These are phyloP conservation scores for Molossus alvarezi DNA, from an alignment of 2,797 vertebrate species.

Conservation along the genomic window DNA sequence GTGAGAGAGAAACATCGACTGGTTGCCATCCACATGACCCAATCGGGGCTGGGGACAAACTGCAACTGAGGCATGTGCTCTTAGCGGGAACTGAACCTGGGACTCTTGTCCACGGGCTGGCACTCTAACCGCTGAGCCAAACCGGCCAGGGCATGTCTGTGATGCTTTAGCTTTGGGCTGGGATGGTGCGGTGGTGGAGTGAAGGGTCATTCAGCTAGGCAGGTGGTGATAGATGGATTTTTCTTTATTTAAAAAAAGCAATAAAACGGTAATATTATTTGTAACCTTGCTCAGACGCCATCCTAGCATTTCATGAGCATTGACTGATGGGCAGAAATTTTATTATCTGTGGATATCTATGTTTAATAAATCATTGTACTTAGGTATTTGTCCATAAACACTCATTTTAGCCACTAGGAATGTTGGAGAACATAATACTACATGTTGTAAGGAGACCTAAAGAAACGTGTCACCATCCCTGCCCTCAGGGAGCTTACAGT, in stretches of 20 bases:
- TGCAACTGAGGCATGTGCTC: no score
- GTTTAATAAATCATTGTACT: background rate
- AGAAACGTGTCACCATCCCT: background rate
- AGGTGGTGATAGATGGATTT: background rate
- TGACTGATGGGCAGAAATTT: background rate
- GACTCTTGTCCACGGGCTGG: no score
- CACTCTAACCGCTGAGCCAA: no score
- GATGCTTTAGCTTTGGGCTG: background rate
- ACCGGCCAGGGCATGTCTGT: no score
- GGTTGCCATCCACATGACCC: no score
- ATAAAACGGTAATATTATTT: slow-evolving; percentile 1
- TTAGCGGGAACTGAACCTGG: no score
- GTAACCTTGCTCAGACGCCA: slow-evolving; percentile 6
- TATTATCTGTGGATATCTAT: background rate
- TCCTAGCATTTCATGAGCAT: background rate
- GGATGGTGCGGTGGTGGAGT: no score
- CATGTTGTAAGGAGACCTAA: background rate
- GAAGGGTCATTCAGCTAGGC: background rate
- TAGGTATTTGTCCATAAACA: background rate
- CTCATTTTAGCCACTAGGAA: background rate
- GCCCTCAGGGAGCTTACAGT: background rate
- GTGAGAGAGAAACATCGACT: no score
- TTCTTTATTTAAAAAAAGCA: background rate
- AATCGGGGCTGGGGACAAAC: no score
- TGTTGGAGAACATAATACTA: background rate